Evolutionary conservation across 2,113 vertebrate species (phyloP).

Genomic region (Phaetusa simplex): DNA sequence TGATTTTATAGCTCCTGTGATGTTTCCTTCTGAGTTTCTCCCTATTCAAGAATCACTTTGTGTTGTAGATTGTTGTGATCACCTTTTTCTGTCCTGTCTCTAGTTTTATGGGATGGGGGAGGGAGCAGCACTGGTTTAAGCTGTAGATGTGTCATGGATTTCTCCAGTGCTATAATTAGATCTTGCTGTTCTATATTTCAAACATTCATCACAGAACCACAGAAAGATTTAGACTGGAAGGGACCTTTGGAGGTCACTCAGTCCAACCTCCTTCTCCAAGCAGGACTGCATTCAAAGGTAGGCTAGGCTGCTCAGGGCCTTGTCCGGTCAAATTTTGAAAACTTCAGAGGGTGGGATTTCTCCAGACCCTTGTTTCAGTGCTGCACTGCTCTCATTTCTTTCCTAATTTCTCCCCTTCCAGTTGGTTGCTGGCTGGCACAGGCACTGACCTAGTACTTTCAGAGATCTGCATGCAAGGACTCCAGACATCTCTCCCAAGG

Average conservation of each 20-base stretch:
- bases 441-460: not conserved
- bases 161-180: slow-evolving; percentile 13
- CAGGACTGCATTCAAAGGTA: not conserved
- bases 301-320: not conserved
- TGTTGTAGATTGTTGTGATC: not conserved
- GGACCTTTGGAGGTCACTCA: not conserved
- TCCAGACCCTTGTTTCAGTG: not conserved
- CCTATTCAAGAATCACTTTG: not conserved
- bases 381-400: not conserved
- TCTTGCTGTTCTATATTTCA: not conserved
- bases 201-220: not conserved
- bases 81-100: not conserved
- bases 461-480: not conserved
- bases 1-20: not conserved
- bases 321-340: not conserved
- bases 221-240: not conserved
- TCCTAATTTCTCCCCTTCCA: not conserved
- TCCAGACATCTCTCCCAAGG: not conserved
- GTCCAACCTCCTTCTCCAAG: not conserved
- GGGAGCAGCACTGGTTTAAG: not conserved
- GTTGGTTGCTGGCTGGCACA: not conserved
- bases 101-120: not conserved
- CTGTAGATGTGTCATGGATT: not conserved
- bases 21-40: not conserved
- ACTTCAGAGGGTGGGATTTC: not conserved